These are phyloP conservation scores for Fringilla coelebs DNA, from an alignment of 2,797 vertebrate species.

Conservation along the genomic window DNA sequence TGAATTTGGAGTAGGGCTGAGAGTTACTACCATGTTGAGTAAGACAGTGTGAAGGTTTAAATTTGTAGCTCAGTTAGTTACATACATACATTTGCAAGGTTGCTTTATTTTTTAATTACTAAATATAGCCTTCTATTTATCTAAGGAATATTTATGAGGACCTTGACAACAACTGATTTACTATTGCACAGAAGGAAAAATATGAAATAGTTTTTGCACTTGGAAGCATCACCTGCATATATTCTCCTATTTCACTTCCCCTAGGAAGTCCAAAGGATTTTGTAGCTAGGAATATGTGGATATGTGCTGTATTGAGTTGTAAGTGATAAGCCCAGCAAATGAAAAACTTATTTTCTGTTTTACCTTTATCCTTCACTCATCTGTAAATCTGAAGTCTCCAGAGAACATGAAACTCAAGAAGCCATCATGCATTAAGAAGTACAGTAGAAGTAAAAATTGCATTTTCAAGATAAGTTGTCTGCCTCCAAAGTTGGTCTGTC, in stretches of 20 bases:
- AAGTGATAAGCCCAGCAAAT: neutral
- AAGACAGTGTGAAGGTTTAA: neutral
- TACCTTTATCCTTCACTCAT: neutral
- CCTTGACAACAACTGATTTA: slow-evolving; percentile 1
- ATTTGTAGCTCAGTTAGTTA: neutral
- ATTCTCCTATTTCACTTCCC: neutral
- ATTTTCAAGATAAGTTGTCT: neutral
- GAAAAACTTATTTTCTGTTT: neutral
- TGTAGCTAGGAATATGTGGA: neutral
- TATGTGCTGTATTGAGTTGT: neutral
- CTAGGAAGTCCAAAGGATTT: neutral
- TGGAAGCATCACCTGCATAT: neutral
- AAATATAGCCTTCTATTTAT: slow-evolving; percentile 18
- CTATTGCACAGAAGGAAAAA: neutral
- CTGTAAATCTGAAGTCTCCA: neutral
- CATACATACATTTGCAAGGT: neutral
- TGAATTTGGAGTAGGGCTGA: neutral
- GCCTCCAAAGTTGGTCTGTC: neutral
- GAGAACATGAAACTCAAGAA: neutral
- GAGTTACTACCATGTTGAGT: neutral
- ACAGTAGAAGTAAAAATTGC: neutral
- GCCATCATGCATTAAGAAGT: neutral
- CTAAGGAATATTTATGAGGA: slow-evolving; percentile 34
- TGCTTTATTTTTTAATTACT: neutral
- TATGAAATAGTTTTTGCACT: neutral